Base-by-base conservation (phyloP, 2,888 invertebrate genomes). In the Macrophya alboannulata region DNA sequence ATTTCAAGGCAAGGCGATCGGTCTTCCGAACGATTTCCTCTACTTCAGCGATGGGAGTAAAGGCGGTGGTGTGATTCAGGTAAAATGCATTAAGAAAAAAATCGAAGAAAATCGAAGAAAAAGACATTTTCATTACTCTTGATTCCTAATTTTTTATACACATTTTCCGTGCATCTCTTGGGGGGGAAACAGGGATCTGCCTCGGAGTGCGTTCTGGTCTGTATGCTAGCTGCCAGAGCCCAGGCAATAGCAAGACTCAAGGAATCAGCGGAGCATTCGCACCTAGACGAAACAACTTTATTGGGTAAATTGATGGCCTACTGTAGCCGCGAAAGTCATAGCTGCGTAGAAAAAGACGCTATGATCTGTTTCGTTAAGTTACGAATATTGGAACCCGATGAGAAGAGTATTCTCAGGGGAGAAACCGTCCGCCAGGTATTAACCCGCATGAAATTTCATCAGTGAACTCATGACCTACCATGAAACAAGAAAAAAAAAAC, bases 61-160 rank as follows among this genome's bases (percentile, higher is more conserved):
- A 91, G 99, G 99, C 0, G 99, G 99, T 76, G 99, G 99, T 72
- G 98, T 98, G 6, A 98, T 99, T 90, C 98, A 99, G 96, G 98
- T 98, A 94, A 93, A 89, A 84, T n/a, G 5, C 1, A n/a, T 55
- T n/a, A n/a, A n/a, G n/a, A n/a, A n/a, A n/a, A 62, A 68, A 68
- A 71, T 37, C n/a, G n/a, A 17, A 17, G 6, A 37, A 8, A n/a
- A n/a, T n/a, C n/a, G n/a, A n/a, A n/a, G n/a, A n/a, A n/a, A n/a
- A 37, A 37, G 68, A 59, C 9, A 40, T 37, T 45, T 71, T 8
- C 21, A 48, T 45, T 48, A 21, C 21, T 8, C 6, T 45, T 62
- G 0, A 40, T 21, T 21, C 31, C 45, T n/a, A n/a, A n/a, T n/a
- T 4, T 40, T 21, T n/a, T 3, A 31, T 31, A 31, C 5, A 43